Percentiles rank a stretch among this genome's conserved stretches.
These are phyloP conservation scores for Acronicta aceris DNA, from an alignment of 2,888 invertebrate genomes.

Conservation along the genomic window DNA sequence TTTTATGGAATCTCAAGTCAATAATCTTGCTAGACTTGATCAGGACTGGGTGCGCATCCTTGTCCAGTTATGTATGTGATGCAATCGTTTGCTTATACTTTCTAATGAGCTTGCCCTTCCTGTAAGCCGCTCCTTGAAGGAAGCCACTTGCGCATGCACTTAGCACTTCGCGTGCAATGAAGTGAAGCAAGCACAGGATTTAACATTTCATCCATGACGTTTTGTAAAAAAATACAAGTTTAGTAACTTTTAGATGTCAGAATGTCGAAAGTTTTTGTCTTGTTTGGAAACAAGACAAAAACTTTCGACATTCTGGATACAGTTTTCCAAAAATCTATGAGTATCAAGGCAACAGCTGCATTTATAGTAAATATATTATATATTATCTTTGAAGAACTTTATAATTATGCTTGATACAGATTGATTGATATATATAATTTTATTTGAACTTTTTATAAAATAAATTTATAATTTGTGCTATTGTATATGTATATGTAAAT, in stretches of 20 bases:
- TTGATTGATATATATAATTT: too few species aligned
- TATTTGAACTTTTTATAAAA: too few species aligned
- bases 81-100: slow-evolving; percentile 73
- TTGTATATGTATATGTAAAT: too few species aligned
- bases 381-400: background rate
- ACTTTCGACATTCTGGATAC: too few species aligned
- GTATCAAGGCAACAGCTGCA: slow-evolving; percentile 40
- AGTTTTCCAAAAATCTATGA: slow-evolving; percentile 49
- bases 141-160: slow-evolving; percentile 64
- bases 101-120: slow-evolving; percentile 75
- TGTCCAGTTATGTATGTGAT: slow-evolving; percentile 63
- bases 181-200: slow-evolving; percentile 53
- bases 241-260: slow-evolving; percentile 43
- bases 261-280: slow-evolving; percentile 46
- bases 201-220: slow-evolving; percentile 43
- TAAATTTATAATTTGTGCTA: too few species aligned
- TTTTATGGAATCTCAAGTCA: slow-evolving; percentile 53
- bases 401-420: slow-evolving; percentile 19
- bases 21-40: slow-evolving; percentile 63
- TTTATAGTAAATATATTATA: slow-evolving; percentile 26
- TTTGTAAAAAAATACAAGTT: slow-evolving; percentile 52
- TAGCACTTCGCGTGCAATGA: slow-evolving; percentile 56
- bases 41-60: slow-evolving; percentile 58
- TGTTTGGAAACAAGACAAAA: too few species aligned
- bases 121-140: slow-evolving; percentile 63